phyloP scores from a whole-genome alignment of 2,888 invertebrate species.

The Harpagoxenus sublaevis region DNA sequence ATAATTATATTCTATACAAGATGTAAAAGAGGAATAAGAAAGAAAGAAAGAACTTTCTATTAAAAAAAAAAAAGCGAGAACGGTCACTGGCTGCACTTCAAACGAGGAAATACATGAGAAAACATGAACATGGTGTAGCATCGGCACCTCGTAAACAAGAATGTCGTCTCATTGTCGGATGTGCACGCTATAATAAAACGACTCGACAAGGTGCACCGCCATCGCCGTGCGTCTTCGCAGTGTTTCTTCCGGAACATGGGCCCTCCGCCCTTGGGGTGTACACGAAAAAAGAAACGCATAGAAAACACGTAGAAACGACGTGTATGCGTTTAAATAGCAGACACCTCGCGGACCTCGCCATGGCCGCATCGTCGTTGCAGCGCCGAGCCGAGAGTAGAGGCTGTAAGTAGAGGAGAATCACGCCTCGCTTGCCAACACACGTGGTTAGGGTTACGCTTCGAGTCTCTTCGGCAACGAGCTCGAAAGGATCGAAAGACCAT shows the following conservation, averaged over 20 bases:
- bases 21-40: not conserved
- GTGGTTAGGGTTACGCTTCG: constrained; percentile 36
- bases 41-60: not conserved
- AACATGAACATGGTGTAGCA: constrained; percentile 6
- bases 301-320: constrained; percentile 33
- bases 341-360: not conserved
- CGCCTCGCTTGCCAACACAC: constrained; percentile 61
- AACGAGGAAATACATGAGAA: not conserved
- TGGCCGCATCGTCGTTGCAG: constrained; percentile 19
- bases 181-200: constrained; percentile 51
- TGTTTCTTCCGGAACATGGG: constrained; percentile 4
- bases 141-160: constrained; percentile 58
- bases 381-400: not conserved
- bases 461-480: constrained; percentile 29
- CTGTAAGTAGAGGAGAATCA: constrained; percentile 41
- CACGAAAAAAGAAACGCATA: constrained; percentile 47
- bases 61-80: not conserved
- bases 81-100: not conserved
- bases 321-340: constrained; percentile 66
- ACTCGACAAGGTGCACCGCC: constrained; percentile 8
- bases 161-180: constrained; percentile 20
- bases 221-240: constrained; percentile 35
- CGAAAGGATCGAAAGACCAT: constrained; percentile 44
- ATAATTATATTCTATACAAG: not conserved
- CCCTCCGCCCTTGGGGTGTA: constrained; percentile 9